A percentile compares a stretch with the other conserved stretches of the same genome.
These are phyloP conservation scores for Hiodon alosoides DNA, from an alignment of 2,113 vertebrate genomes.

Conservation along the genomic window DNA sequence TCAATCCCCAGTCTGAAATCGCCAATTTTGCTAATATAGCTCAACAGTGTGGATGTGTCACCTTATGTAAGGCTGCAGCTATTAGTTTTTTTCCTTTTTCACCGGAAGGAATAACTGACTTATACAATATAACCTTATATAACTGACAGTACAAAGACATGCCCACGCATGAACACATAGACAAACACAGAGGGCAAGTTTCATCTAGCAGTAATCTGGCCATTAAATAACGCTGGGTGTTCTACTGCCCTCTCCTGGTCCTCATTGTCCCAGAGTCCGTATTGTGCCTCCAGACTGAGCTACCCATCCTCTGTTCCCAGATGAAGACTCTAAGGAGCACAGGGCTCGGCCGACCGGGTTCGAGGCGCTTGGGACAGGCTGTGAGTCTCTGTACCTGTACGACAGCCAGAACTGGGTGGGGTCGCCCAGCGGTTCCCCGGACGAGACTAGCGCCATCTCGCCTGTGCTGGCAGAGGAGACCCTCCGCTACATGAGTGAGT, in stretches of 20 bases:
- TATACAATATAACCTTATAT: too few relatives aligned
- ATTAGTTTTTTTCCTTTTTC: too few relatives aligned
- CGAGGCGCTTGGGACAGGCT: neutral
- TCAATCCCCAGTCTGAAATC: too few relatives aligned
- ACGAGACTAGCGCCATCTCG: conserved; percentile 61
- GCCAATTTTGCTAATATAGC: too few relatives aligned
- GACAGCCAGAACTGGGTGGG: conserved; percentile 83
- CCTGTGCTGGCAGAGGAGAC: conserved; percentile 76
- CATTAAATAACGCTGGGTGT: too few relatives aligned
- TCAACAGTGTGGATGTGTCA: too few relatives aligned
- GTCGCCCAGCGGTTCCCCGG: conserved; percentile 56
- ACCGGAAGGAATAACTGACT: too few relatives aligned
- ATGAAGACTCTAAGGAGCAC: neutral
- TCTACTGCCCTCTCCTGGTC: too few relatives aligned
- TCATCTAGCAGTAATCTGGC: too few relatives aligned
- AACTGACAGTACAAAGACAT: neutral
- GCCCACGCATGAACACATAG: neutral
- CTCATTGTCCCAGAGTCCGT: neutral
- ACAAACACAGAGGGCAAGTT: neutral
- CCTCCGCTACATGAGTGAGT: conserved; percentile 91
- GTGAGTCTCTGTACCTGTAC: conserved; percentile 76
- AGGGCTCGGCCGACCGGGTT: neutral
- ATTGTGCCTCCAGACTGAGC: neutral
- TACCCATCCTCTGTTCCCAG: neutral
- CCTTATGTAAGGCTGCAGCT: too few relatives aligned